Evolutionary conservation across 2,888 invertebrate species (phyloP).

Genomic region (Dryocosmus kuriphilus): DNA sequence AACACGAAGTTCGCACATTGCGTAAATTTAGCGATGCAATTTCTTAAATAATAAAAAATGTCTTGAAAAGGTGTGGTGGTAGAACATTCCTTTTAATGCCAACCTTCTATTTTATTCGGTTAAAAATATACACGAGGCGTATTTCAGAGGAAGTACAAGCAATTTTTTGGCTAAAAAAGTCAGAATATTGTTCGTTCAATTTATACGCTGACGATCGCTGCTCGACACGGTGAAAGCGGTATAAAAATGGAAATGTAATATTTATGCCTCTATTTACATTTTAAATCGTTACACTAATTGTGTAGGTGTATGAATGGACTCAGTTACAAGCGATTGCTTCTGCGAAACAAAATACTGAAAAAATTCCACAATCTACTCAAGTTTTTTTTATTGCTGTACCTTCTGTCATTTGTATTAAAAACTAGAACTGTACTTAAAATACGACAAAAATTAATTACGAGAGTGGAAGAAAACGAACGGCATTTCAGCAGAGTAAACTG

Average conservation of each 20-base stretch:
- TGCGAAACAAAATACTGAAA: neutral
- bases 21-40: neutral
- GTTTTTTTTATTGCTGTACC: neutral
- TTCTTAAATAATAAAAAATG: neutral
- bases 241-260: slow-evolving; percentile 64
- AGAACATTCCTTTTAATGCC: neutral
- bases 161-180: slow-evolving; percentile 30
- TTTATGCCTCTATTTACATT: slow-evolving; percentile 71
- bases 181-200: slow-evolving; percentile 36
- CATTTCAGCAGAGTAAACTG: neutral
- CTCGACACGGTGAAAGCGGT: slow-evolving; percentile 49
- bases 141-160: slow-evolving; percentile 19
- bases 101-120: neutral
- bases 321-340: slow-evolving; percentile 18
- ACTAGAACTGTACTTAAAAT: neutral
- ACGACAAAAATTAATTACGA: neutral
- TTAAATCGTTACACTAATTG: slow-evolving; percentile 57
- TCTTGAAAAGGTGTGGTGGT: neutral
- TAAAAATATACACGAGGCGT: slow-evolving; percentile 13
- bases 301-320: slow-evolving; percentile 47
- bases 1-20: too few relatives aligned
- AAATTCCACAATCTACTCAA: neutral
- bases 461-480: neutral
- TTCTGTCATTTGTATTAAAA: neutral
- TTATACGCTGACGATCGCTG: slow-evolving; percentile 30